phyloP scores from a whole-genome alignment of 2,888 invertebrate species.

The Aquatica leii region DNA sequence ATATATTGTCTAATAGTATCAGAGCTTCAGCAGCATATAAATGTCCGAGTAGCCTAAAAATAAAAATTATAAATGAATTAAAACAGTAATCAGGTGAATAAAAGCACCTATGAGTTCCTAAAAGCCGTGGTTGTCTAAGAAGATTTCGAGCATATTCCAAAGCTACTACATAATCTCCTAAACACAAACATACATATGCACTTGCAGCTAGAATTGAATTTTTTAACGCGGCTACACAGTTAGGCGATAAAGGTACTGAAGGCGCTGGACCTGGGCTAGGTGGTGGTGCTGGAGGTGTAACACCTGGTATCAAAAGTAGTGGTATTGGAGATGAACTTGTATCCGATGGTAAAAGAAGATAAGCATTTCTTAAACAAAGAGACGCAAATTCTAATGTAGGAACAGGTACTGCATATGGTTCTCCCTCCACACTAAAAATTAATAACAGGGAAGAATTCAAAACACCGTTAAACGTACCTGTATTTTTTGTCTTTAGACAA shows the following conservation, averaged over 20 bases:
- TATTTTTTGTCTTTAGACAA: slow-evolving; percentile 66
- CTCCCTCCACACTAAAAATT: slow-evolving; percentile 65
- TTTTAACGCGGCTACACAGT: slow-evolving; percentile 68
- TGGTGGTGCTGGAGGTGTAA: slow-evolving; percentile 56
- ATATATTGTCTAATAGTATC: slow-evolving; percentile 80
- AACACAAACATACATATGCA: slow-evolving; percentile 83
- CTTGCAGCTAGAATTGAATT: slow-evolving; percentile 78
- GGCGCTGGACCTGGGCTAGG: slow-evolving; percentile 63
- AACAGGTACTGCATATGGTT: slow-evolving; percentile 86
- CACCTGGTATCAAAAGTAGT: slow-evolving; percentile 55
- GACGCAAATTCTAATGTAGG: slow-evolving; percentile 90
- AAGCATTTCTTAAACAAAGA: slow-evolving; percentile 86
- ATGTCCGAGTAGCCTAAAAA: slow-evolving; percentile 77
- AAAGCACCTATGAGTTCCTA: slow-evolving; percentile 72
- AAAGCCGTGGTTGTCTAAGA: slow-evolving; percentile 74
- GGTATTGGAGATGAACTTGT: slow-evolving; percentile 57
- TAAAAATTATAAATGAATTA: neutral
- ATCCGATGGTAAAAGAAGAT: slow-evolving; percentile 71
- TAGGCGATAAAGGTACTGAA: slow-evolving; percentile 69
- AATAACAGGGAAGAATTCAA: neutral
- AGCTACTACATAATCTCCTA: slow-evolving; percentile 84
- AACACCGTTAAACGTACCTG: slow-evolving; percentile 53
- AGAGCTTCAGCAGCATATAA: slow-evolving; percentile 91
- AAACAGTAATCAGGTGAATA: neutral
- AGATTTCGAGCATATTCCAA: slow-evolving; percentile 80